These are phyloP conservation scores for Syrphus vitripennis DNA, from an alignment of 2,888 invertebrate species.

Conservation along the genomic window DNA sequence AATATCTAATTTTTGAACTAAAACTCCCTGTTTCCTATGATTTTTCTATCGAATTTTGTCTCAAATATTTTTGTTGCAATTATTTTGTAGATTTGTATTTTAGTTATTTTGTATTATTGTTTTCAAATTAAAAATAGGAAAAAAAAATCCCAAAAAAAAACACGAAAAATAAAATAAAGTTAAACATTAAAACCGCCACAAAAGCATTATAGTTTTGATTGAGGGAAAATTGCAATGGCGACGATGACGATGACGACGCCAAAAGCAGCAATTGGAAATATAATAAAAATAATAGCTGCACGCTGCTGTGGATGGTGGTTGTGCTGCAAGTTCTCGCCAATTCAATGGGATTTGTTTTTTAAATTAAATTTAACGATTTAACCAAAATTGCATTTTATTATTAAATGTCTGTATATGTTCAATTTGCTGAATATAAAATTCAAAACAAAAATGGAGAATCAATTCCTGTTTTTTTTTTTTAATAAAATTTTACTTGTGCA, in stretches of 20 bases:
- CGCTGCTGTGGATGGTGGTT: not conserved
- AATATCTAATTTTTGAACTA: too few species aligned
- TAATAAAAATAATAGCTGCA: not conserved
- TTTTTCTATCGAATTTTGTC: not conserved
- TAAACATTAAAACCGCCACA: constrained; percentile 52
- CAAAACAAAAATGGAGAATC: constrained; percentile 9
- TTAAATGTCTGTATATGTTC: constrained; percentile 30
- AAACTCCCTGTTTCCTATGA: not conserved
- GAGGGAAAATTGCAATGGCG: constrained; percentile 10
- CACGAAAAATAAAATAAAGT: not conserved
- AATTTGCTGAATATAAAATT: constrained; percentile 39
- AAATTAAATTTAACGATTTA: constrained; percentile 66
- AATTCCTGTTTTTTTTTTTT: not conserved
- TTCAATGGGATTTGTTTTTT: constrained; percentile 66
- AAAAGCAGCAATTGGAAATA: not conserved
- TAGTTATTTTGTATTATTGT: constrained; percentile 1
- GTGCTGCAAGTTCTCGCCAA: not conserved
- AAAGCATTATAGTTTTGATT: constrained; percentile 53
- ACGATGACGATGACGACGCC: not conserved
- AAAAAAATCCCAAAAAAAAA: not conserved
- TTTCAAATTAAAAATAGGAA: too few species aligned
- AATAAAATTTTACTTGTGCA: not conserved
- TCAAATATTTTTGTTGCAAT: constrained; percentile 18
- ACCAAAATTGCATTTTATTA: constrained; percentile 60
- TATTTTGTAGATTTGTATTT: constrained; percentile 58